phyloP scores from a whole-genome alignment of 2,113 vertebrate genomes.

The Myrmecophaga tridactyla region DNA sequence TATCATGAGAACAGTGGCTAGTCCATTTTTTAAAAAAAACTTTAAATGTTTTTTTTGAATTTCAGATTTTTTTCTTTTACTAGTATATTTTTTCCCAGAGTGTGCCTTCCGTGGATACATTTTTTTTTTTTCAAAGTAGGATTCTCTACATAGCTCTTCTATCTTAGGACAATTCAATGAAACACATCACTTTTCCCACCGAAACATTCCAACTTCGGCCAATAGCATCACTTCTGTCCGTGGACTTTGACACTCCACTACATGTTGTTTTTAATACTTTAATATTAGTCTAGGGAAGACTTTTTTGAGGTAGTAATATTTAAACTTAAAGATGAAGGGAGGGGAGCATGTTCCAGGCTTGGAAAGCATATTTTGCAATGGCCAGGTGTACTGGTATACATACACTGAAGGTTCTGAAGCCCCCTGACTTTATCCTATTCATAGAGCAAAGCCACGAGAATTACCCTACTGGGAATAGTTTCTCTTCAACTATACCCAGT shows the following conservation, averaged over 20 bases:
- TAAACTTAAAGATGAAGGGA: not conserved
- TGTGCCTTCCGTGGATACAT: not conserved
- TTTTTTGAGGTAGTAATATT: not conserved
- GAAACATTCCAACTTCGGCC: not conserved
- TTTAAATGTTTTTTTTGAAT: not conserved
- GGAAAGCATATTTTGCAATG: not conserved
- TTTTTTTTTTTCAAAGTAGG: not conserved
- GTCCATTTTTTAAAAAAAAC: slow-evolving; percentile 15
- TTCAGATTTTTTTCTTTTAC: not conserved
- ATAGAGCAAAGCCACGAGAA: not conserved
- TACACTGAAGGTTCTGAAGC: not conserved
- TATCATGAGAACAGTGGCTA: not conserved
- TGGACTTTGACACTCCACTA: not conserved
- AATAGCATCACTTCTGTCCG: not conserved
- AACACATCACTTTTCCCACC: not conserved
- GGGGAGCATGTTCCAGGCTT: not conserved
- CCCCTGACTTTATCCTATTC: not conserved
- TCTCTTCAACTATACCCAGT: too few species aligned
- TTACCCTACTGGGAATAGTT: not conserved
- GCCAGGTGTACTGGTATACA: not conserved
- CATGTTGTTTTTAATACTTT: not conserved
- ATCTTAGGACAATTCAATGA: not conserved
- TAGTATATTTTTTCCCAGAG: not conserved
- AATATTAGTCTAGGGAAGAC: not conserved
- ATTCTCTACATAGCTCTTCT: not conserved